A percentile compares a stretch with the other conserved stretches of the same genome.
phyloP scores from a whole-genome alignment of 2,888 invertebrate species.

The Falcaria lacertinaria region DNA sequence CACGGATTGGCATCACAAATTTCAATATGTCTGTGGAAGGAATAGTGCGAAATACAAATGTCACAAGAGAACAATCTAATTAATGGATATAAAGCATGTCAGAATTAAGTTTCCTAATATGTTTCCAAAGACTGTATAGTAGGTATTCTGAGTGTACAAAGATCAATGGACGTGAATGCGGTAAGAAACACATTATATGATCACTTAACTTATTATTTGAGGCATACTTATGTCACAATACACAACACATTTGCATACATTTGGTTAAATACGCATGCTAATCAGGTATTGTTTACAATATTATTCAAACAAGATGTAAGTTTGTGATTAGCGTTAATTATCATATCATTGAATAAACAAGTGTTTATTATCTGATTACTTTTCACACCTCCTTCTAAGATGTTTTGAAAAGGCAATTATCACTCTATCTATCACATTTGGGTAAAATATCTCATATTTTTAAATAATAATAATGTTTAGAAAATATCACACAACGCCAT shows the following conservation, averaged over 20 bases:
- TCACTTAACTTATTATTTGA: background rate
- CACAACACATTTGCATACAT: background rate
- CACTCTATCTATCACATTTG: too few relatives aligned
- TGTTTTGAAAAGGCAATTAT: background rate
- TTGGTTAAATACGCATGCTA: background rate
- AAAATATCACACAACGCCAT: too few relatives aligned
- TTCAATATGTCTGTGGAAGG: background rate
- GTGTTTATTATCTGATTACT: background rate
- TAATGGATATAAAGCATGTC: background rate
- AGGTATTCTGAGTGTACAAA: background rate
- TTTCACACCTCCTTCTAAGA: background rate
- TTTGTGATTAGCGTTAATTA: background rate
- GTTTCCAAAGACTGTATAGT: background rate
- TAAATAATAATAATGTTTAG: too few relatives aligned
- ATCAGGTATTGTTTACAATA: background rate
- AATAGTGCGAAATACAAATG: background rate
- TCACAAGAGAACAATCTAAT: background rate
- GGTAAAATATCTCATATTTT: too few relatives aligned
- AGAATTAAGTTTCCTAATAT: background rate
- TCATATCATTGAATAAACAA: background rate
- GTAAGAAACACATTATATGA: background rate
- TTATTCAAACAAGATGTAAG: background rate
- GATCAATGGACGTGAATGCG: background rate
- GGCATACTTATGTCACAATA: background rate
- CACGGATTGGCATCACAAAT: background rate